Evolutionary conservation across 2,113 vertebrate species (phyloP).

Genomic region (Pao palembangensis): DNA sequence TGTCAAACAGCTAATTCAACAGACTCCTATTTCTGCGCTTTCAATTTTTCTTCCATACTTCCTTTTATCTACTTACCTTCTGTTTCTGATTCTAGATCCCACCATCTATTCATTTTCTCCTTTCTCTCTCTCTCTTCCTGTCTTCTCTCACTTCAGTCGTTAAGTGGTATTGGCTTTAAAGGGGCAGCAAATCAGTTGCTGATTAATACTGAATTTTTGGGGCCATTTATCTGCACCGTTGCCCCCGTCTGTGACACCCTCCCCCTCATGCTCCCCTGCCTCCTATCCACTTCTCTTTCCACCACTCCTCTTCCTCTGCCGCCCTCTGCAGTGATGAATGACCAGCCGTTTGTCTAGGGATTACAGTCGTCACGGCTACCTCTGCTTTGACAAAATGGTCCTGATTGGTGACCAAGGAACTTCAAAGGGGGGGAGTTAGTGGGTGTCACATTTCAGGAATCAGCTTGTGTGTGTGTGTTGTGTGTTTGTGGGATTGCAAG

Average conservation of each 20-base stretch:
- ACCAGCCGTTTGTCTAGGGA: constrained; percentile 68
- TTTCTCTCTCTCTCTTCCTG: constrained; percentile 4
- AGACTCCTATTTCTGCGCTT: constrained; percentile 37
- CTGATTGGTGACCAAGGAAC: constrained; percentile 69
- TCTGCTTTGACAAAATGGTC: constrained; percentile 74
- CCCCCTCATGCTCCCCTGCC: not conserved
- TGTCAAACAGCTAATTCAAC: constrained; percentile 36
- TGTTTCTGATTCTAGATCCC: constrained; percentile 9
- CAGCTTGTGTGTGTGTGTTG: constrained; percentile 12
- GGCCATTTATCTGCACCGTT: constrained; percentile 74
- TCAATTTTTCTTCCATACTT: constrained; percentile 10
- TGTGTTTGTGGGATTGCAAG: constrained; percentile 40
- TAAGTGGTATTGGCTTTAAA: constrained; percentile 77
- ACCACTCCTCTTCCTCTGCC: constrained; percentile 32
- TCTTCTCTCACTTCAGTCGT: constrained; percentile 38
- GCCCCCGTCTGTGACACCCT: constrained; percentile 60
- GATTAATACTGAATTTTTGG: constrained; percentile 77
- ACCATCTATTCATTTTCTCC: constrained; percentile 15
- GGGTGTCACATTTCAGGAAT: constrained; percentile 42
- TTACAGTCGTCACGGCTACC: constrained; percentile 75
- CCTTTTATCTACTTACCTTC: constrained; percentile 25
- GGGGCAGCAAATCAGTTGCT: constrained; percentile 76
- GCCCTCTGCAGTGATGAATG: constrained; percentile 69
- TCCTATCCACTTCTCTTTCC: constrained; percentile 19
- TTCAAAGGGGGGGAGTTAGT: constrained; percentile 19